A percentile compares a stretch with the other conserved stretches of the same genome.
phyloP scores from a whole-genome alignment of 2,888 invertebrate species.

The Sarcophaga caerulescens region DNA sequence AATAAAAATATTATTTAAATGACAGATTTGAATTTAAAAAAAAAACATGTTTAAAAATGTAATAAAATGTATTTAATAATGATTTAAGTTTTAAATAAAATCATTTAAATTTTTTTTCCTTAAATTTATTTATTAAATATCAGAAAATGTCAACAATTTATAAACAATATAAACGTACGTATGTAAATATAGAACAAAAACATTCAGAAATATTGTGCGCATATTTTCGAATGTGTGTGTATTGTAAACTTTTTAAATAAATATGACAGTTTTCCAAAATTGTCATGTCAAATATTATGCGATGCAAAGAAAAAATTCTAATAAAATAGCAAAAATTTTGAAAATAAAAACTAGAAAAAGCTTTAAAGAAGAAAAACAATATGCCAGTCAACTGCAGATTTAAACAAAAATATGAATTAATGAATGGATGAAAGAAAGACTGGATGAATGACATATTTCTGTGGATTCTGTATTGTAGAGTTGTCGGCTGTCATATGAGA shows the following conservation, averaged over 20 bases:
- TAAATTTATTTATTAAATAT: neutral
- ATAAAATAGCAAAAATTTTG: constrained; percentile 5
- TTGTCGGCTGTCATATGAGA: neutral
- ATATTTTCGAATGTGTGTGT: too few relatives aligned
- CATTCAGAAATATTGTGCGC: too few relatives aligned
- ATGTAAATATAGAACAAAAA: too few relatives aligned
- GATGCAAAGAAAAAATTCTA: neutral
- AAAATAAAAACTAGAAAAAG: neutral
- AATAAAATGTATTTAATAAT: neutral
- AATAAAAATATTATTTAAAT: constrained; percentile 12
- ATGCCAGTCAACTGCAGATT: constrained; percentile 47
- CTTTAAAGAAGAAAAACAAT: neutral
- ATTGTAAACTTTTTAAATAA: constrained; percentile 17
- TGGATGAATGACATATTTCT: neutral
- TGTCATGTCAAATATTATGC: constrained; percentile 47
- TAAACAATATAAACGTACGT: neutral
- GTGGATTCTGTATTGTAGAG: neutral
- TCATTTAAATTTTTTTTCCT: neutral
- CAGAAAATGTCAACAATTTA: neutral
- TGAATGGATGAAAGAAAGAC: neutral
- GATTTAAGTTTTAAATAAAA: neutral
- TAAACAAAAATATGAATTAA: neutral
- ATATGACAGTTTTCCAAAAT: constrained; percentile 48
- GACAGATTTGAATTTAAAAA: neutral
- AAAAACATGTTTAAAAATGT: neutral